Percentiles rank a stretch among this genome's conserved stretches.
phyloP scores from a whole-genome alignment of 1,140 invertebrate species.

The Cydia pomonella region DNA sequence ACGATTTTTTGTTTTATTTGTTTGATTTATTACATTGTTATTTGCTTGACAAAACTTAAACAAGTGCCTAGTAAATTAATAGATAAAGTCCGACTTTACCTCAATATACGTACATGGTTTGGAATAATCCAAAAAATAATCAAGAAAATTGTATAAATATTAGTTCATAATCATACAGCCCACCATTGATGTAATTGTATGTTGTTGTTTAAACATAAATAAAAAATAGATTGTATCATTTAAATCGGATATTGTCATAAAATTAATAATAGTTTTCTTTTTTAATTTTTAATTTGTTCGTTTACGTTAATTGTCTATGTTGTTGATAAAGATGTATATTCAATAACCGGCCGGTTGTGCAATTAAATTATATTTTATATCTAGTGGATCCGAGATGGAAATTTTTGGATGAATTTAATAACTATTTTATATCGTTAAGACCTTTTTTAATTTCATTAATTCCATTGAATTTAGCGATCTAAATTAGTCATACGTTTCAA shows the following conservation, averaged over 20 bases:
- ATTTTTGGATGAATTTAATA: neutral
- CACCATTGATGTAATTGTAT: constrained; percentile 21
- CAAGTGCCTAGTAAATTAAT: neutral
- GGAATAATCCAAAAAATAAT: neutral
- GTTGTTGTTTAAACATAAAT: constrained; percentile 15
- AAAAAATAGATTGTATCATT: neutral
- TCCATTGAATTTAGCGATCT: neutral
- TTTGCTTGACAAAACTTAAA: neutral
- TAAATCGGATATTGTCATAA: neutral
- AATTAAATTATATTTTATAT: constrained; percentile 57
- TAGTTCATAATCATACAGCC: constrained; percentile 25
- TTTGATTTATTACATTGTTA: neutral
- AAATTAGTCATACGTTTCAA: too few species aligned
- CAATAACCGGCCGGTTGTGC: constrained; percentile 73
- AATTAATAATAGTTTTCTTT: neutral
- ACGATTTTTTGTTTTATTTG: neutral
- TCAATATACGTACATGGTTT: neutral
- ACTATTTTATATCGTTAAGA: neutral
- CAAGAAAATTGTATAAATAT: constrained; percentile 15
- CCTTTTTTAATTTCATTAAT: neutral
- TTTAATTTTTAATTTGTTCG: neutral
- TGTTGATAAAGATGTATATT: constrained; percentile 49
- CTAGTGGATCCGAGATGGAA: neutral
- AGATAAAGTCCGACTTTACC: neutral
- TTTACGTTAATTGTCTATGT: constrained; percentile 9